Evolutionary conservation across 2,113 vertebrate species (phyloP).

Genomic region (Platanista minor): DNA sequence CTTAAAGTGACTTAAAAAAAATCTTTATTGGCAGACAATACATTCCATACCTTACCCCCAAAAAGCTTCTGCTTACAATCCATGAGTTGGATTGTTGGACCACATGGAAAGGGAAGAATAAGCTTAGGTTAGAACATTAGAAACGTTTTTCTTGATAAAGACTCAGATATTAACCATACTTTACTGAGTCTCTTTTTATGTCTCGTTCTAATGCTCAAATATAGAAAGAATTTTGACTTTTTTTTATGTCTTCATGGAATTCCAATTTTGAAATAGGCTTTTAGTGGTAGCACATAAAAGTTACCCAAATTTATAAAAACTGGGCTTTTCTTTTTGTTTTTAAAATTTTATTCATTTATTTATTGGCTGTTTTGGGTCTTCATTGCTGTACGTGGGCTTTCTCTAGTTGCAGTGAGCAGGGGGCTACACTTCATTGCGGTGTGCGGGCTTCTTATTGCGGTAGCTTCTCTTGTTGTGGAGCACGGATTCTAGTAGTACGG

Average conservation of each 20-base stretch:
- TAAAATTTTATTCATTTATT: no score
- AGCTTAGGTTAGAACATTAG: neutral
- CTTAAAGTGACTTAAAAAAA: neutral
- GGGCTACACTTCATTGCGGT: no score
- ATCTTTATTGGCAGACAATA: neutral
- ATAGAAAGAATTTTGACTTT: constrained; percentile 22
- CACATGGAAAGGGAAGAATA: neutral
- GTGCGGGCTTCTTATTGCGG: no score
- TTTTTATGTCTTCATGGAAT: constrained; percentile 8
- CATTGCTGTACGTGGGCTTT: no score
- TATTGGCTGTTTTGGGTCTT: no score
- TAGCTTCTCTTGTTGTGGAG: no score
- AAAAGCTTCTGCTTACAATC: neutral
- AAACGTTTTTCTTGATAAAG: constrained; percentile 28
- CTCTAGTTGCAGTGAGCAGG: no score
- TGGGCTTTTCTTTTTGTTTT: neutral
- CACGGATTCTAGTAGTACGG: no score
- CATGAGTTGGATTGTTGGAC: neutral
- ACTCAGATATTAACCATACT: neutral
- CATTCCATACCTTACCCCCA: neutral
- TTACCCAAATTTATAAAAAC: constrained; percentile 48
- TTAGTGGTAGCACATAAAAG: constrained; percentile 32
- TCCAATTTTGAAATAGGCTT: constrained; percentile 50
- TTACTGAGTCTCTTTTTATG: constrained; percentile 24
- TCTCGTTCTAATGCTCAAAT: constrained; percentile 2